Base-by-base conservation (phyloP, 2,888 invertebrate species). In the Embidobia sp. region DNA sequence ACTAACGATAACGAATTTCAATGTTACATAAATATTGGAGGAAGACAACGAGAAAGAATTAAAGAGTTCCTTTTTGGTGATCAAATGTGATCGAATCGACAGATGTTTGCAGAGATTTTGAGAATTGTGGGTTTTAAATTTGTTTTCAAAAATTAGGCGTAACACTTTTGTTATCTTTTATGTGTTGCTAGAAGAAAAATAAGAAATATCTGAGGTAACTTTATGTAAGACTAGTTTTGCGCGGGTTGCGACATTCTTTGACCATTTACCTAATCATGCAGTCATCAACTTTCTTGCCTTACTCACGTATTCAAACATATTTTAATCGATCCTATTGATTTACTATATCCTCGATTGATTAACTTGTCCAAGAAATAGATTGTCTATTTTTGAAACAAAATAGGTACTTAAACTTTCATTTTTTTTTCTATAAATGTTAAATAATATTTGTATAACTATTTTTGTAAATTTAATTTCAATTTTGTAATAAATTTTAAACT, bases 211-310 rank as follows among this genome's bases (percentile, higher is more conserved):
- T 5, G 4, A 6, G n/a, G 2, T 10, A 15, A 46, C 11, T 11
- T 44, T 44, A 26, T 22, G 27, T 15, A 46, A 46, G 27, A 11
- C 10, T 10, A 27, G 22, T 46, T 46, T 46, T 46, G 26, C 46
- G 44, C 26, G 22, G 27, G 26, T 27, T 46, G 8, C 15, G 27
- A 46, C 26, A 46, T 46, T 46, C 15, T 13, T 27, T 27, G 46
- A 46, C n/a, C 46, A 27, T 46, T 46, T 27, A 46, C 46, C 27
- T 46, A 46, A 46, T 46, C 44, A 26, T 26, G n/a, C 8, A 46
- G 27, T 46, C 26, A 46, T 46, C 27, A 15, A 46, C 22, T 19
- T 7, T 44, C 22, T 5, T 18, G 10, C 6, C 8, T 19, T 26
- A 3, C 40, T 16, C 19, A 19, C n/a, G n/a, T 40, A 40, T 40